Conservation (phyloP, 1,140 invertebrate genomes). For the Cyclina sinensis region DNA sequence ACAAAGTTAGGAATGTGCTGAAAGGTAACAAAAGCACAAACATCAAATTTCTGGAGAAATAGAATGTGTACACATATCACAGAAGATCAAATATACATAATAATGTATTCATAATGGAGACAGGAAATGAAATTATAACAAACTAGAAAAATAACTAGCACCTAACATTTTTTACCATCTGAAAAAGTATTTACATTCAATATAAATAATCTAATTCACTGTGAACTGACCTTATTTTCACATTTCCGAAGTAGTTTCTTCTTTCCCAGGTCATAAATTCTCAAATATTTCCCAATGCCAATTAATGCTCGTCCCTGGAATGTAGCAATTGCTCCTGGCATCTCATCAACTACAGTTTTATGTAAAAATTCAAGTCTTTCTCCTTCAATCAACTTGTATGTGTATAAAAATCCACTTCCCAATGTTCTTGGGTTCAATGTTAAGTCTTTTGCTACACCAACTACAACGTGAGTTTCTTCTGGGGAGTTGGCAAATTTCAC, state of each 20-base stretch:
- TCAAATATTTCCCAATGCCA: constrained; percentile 96
- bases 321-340: constrained; percentile 87
- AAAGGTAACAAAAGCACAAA: constrained; percentile 79
- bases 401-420: constrained; percentile 94
- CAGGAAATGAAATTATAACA: too few relatives aligned
- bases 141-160: too few relatives aligned
- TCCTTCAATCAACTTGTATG: constrained; percentile 91
- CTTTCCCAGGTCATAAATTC: constrained; percentile 99
- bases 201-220: too few relatives aligned
- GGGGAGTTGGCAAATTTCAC: constrained; percentile 91
- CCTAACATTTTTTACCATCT: too few relatives aligned
- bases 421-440: constrained; percentile 95
- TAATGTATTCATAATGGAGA: too few relatives aligned
- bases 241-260: constrained; percentile 99
- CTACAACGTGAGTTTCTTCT: constrained; percentile 92
- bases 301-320: constrained; percentile 97
- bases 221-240: constrained; percentile 96
- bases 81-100: too few relatives aligned
- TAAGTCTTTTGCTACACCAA: constrained; percentile 96
- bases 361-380: constrained; percentile 96
- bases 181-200: too few relatives aligned
- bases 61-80: too few relatives aligned
- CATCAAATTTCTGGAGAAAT: too few relatives aligned
- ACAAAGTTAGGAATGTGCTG: constrained; percentile 98
- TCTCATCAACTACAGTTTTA: constrained; percentile 97